Base-by-base conservation (phyloP, 2,888 invertebrate genomes). In the Prenolepis imparis region DNA sequence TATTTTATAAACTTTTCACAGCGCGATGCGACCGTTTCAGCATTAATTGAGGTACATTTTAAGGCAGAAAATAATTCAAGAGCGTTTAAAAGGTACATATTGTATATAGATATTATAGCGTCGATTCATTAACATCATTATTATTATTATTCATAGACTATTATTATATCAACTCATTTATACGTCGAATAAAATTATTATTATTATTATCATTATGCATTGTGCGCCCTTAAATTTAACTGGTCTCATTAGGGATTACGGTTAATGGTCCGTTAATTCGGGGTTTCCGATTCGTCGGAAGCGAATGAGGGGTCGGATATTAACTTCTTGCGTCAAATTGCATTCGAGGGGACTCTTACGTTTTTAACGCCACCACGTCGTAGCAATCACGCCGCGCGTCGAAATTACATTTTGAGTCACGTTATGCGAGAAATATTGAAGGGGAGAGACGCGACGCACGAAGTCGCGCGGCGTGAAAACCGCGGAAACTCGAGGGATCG, bases 381-480 rank as follows among this genome's bases (percentile, higher is more conserved):
- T 0, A 4, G 67, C 39, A 21, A 41, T 57, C 12, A 39, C n/a
- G 55, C 1, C 28, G 57, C 41, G 4, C 68, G 77, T 57, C 32
- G 32, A 57, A 57, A 70, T 68, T 70, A 68, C 77, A 15, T 32
- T 57, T 59, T 32, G 28, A 28, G n/a, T 21, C 24, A n/a, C 18
- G 21, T 12, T 59, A 18, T 48, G 18, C 5, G 41, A 59, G 70
- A 64, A 78, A 84, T 87, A 88, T 89, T 67, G 84, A 84, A 86
- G 83, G 70, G 28, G 28, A 28, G 28, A 28, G 28, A 28, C 28
- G 28, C 83, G 66, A 39, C 36, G 78, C n/a, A n/a, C 77, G 73
- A 84, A 86, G 57, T 61, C 80, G 81, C 61, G 80, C 67, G 73
- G 83, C 67, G 87, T 87, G 89, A 86, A 88, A 89, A 84, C 15